Evolutionary conservation across 2,113 vertebrate species (phyloP).

Genomic region (Tetrax tetrax): DNA sequence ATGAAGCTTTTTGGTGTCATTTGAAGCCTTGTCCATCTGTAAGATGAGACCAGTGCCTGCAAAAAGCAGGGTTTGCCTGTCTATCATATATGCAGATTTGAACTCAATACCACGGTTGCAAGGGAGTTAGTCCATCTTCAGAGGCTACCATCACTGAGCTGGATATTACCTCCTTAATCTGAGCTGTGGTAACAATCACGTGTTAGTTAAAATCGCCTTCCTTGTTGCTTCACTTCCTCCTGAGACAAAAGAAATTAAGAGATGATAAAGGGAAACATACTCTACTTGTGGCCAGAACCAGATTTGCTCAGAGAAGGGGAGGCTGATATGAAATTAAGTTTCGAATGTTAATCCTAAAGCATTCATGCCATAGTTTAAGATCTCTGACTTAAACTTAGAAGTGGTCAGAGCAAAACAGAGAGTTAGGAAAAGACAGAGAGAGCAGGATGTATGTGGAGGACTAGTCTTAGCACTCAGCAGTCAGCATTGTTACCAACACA

Average conservation of each 20-base stretch:
- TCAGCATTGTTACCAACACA: background rate
- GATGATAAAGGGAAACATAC: background rate
- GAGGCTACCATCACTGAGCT: conserved; percentile 23
- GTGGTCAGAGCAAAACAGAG: background rate
- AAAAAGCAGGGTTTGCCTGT: conserved; percentile 39
- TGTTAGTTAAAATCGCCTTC: conserved; percentile 29
- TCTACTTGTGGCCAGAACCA: background rate
- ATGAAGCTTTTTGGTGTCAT: conserved; percentile 13
- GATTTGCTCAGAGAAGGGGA: background rate
- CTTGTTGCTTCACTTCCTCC: background rate
- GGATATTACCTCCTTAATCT: conserved; percentile 36
- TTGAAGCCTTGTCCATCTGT: conserved; percentile 38
- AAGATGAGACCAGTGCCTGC: conserved; percentile 25
- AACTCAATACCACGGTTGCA: conserved; percentile 17
- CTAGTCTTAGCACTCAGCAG: background rate
- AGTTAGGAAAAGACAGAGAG: background rate
- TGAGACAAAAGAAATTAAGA: background rate
- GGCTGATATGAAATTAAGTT: background rate
- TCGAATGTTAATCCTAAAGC: background rate
- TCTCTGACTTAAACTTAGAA: background rate
- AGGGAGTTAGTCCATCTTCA: conserved; percentile 26
- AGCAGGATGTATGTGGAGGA: background rate
- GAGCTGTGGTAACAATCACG: background rate
- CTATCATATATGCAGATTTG: conserved; percentile 54
- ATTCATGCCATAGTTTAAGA: background rate